Evolutionary conservation across 2,113 vertebrate genomes (phyloP).

Genomic region (Coreoperca whiteheadi): DNA sequence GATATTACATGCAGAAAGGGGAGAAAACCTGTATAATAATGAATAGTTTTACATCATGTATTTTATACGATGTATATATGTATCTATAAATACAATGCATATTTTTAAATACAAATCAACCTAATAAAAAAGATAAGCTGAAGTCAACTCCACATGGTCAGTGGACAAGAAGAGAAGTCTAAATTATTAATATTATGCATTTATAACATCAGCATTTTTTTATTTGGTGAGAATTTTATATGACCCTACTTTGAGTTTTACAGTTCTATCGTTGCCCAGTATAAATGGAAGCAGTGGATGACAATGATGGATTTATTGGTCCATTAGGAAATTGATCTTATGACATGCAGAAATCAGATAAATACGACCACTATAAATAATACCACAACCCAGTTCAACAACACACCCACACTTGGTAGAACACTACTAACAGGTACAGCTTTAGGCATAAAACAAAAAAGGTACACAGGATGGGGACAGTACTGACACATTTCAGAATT

Average conservation of each 20-base stretch:
- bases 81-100: not conserved
- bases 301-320: slow-evolving; percentile 28
- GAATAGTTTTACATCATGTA: not conserved
- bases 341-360: slow-evolving; percentile 5
- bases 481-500: not conserved
- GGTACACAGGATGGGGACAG: not conserved
- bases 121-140: not conserved
- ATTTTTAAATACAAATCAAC: slow-evolving; percentile 13
- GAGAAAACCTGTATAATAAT: not conserved
- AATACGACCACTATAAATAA: slow-evolving; percentile 33
- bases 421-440: not conserved
- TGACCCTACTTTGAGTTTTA: slow-evolving; percentile 6
- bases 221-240: slow-evolving; percentile 4
- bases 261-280: not conserved
- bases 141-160: not conserved
- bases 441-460: not conserved
- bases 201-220: slow-evolving; percentile 1
- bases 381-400: not conserved
- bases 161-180: not conserved
- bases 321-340: slow-evolving; percentile 40
- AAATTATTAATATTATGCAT: not conserved
- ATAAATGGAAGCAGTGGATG: not conserved
- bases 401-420: not conserved
- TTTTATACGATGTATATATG: not conserved
- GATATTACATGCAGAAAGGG: not conserved